Conservation (phyloP, 2,888 invertebrate genomes). For the Anthophora plumipes region DNA sequence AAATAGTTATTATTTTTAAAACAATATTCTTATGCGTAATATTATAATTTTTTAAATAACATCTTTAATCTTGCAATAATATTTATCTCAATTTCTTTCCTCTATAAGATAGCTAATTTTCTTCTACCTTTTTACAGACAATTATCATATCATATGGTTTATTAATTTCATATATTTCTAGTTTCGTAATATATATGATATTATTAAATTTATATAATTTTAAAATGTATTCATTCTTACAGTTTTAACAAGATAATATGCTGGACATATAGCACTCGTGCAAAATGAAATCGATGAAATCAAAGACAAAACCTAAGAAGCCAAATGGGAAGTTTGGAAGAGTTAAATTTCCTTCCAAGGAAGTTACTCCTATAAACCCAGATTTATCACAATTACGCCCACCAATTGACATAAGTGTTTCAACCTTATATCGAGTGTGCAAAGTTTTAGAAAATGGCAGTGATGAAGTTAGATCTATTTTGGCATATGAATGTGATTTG, state of each 20-base stretch:
- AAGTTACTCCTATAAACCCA: slow-evolving; percentile 39
- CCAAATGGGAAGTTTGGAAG: slow-evolving; percentile 64
- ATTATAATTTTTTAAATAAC: neutral
- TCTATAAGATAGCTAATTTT: slow-evolving; percentile 11
- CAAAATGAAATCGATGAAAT: slow-evolving; percentile 70
- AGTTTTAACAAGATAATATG: slow-evolving; percentile 17
- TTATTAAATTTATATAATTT: slow-evolving; percentile 27
- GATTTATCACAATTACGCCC: slow-evolving; percentile 85
- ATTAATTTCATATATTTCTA: neutral
- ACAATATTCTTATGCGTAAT: neutral
- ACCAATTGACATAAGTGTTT: slow-evolving; percentile 89
- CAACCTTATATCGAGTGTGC: slow-evolving; percentile 89
- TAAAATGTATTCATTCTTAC: slow-evolving; percentile 11
- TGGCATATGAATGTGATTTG: slow-evolving; percentile 94
- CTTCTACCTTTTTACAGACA: slow-evolving; percentile 11
- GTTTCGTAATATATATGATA: neutral
- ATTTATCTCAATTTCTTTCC: slow-evolving; percentile 13
- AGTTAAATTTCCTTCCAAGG: slow-evolving; percentile 61
- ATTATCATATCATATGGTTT: neutral
- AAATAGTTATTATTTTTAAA: neutral
- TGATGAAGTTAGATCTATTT: slow-evolving; percentile 88
- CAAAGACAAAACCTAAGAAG: slow-evolving; percentile 72
- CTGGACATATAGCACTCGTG: neutral
- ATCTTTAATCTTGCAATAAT: neutral
- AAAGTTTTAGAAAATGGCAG: slow-evolving; percentile 91